These are phyloP conservation scores for Oligia strigilis DNA, from an alignment of 2,888 invertebrate species.

Conservation along the genomic window DNA sequence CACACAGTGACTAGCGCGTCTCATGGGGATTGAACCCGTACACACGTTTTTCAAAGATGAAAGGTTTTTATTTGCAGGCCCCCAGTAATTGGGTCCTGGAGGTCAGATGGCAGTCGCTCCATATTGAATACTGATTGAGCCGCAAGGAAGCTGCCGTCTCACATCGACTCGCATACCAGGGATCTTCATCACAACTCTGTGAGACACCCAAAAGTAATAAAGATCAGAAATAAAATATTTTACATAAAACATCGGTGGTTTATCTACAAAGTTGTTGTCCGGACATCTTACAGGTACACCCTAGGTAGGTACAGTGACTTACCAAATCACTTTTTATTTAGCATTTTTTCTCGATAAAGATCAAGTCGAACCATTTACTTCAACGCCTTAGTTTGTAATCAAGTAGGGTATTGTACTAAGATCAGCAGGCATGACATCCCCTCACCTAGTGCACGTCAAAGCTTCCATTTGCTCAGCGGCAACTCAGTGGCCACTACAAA, in stretches of 20 bases:
- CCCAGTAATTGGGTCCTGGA: background rate
- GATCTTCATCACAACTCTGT: background rate
- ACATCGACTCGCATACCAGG: too few relatives aligned
- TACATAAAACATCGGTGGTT: background rate
- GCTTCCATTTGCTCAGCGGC: background rate
- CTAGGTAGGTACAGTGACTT: too few relatives aligned
- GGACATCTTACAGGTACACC: background rate
- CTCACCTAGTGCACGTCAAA: background rate
- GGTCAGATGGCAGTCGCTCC: background rate
- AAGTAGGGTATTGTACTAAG: background rate
- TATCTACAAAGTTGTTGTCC: background rate
- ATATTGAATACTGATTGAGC: constrained; percentile 23
- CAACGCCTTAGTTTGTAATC: background rate
- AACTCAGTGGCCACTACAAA: constrained; percentile 13
- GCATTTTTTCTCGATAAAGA: background rate
- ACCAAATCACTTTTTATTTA: background rate
- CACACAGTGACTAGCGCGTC: background rate
- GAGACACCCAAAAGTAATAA: background rate
- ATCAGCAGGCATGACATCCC: background rate
- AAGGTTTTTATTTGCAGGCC: constrained; percentile 7
- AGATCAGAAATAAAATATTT: background rate
- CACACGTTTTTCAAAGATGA: constrained; percentile 15
- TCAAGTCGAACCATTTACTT: background rate
- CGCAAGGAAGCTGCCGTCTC: background rate
- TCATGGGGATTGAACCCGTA: constrained; percentile 10